Conservation (phyloP, 1,140 invertebrate species). For the Onthophagus taurus region DNA sequence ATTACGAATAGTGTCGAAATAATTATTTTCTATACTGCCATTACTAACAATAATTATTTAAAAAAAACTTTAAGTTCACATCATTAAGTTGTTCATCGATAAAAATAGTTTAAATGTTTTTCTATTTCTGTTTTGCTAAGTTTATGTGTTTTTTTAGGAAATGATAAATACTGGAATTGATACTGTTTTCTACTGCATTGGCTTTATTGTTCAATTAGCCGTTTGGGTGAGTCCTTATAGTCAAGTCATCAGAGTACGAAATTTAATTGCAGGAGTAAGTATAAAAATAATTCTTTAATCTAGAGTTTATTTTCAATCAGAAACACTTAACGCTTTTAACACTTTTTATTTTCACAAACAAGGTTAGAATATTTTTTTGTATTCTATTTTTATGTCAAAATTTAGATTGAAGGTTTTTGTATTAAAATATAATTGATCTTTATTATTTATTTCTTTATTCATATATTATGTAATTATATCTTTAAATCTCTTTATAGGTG, state of each 20-base stretch:
- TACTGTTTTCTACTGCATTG: constrained; percentile 1
- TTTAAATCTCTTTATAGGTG: constrained; percentile 3
- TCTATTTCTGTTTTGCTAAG: no score
- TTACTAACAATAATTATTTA: no score
- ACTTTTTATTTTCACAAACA: no score
- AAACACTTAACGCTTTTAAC: neutral
- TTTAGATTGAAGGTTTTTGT: neutral
- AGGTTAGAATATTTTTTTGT: neutral
- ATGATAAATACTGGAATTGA: constrained; percentile 1
- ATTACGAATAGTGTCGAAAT: no score
- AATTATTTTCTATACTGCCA: no score
- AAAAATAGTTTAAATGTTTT: no score
- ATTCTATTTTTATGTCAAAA: neutral
- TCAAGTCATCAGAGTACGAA: neutral
- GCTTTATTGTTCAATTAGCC: constrained; percentile 3
- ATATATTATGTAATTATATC: no score
- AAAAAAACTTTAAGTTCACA: no score
- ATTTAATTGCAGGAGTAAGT: constrained; percentile 6
- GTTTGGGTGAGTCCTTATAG: constrained; percentile 2
- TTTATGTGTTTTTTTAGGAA: constrained; percentile 2
- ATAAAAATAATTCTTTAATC: no score
- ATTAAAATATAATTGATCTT: neutral
- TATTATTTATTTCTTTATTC: no score
- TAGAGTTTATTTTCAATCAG: neutral
- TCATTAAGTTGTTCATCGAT: no score